Conservation (phyloP, 2,888 invertebrate genomes). For the Margaritifera margaritifera region DNA sequence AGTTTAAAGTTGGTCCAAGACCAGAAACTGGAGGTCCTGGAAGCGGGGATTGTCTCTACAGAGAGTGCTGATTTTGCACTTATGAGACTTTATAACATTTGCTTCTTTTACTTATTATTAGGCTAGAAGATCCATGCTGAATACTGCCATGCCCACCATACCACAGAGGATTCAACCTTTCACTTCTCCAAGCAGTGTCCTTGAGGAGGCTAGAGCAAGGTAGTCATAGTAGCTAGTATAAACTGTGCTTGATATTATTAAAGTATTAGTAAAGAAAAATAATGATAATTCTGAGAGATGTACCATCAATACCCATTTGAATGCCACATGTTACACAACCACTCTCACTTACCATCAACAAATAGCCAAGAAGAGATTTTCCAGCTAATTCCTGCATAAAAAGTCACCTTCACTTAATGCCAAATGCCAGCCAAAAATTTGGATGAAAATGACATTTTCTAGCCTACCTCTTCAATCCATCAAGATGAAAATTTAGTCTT, state of each 20-base stretch:
- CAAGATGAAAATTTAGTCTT: too few relatives aligned
- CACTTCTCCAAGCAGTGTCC: constrained; percentile 51
- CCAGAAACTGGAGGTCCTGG: too few relatives aligned
- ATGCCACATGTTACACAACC: background rate
- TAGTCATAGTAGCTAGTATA: constrained; percentile 13
- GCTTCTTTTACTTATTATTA: constrained; percentile 12
- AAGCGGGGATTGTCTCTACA: too few relatives aligned
- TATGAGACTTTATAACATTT: background rate
- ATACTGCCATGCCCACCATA: constrained; percentile 47
- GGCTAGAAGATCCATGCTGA: constrained; percentile 31
- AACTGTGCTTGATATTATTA: background rate
- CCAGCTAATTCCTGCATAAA: too few relatives aligned
- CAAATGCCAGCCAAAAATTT: too few relatives aligned
- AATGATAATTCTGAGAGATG: background rate
- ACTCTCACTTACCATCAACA: background rate
- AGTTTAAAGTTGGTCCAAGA: too few relatives aligned
- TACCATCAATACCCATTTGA: background rate
- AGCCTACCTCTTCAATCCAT: too few relatives aligned
- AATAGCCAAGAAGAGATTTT: too few relatives aligned
- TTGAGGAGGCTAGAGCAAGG: constrained; percentile 69
- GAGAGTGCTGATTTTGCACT: too few relatives aligned
- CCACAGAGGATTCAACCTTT: constrained; percentile 48
- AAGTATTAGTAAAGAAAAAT: too few relatives aligned
- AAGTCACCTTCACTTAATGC: too few relatives aligned
- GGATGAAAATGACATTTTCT: too few relatives aligned